Percentiles rank a stretch among this genome's conserved stretches.
These are phyloP conservation scores for Andrena cerasifolii DNA, from an alignment of 1,140 invertebrate genomes.

Conservation along the genomic window DNA sequence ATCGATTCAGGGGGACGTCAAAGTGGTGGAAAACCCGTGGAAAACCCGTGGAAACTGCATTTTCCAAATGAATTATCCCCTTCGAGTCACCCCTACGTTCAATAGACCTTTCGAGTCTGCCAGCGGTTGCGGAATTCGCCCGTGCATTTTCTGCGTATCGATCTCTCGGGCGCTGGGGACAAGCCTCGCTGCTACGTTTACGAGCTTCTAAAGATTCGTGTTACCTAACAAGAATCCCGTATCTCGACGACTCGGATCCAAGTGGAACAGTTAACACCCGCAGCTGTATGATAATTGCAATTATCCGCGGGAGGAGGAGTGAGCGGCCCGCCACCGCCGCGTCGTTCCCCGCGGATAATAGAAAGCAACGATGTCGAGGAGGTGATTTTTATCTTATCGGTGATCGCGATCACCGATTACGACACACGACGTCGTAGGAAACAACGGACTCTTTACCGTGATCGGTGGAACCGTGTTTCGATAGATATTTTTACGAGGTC, in stretches of 20 bases:
- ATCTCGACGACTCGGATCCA: too few relatives aligned
- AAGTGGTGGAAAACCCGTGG: too few relatives aligned
- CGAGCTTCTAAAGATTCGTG: too few relatives aligned
- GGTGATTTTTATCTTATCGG: neutral
- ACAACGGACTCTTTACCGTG: neutral
- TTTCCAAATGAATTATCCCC: constrained; percentile 30
- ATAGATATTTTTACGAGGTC: constrained; percentile 9
- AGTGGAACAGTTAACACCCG: too few relatives aligned
- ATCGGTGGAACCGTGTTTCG: neutral
- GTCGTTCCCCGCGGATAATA: too few relatives aligned
- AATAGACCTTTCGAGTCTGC: constrained; percentile 31
- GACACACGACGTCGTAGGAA: neutral
- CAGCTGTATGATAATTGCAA: too few relatives aligned
- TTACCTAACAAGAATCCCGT: too few relatives aligned
- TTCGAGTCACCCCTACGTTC: neutral
- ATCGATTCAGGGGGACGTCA: constrained; percentile 60
- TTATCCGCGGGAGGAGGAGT: too few relatives aligned
- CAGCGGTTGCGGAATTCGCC: neutral
- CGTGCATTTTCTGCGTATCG: constrained; percentile 3
- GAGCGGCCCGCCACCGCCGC: too few relatives aligned
- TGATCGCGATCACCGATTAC: neutral
- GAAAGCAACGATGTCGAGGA: too few relatives aligned
- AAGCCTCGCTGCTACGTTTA: too few relatives aligned
- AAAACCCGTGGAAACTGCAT: constrained; percentile 19
- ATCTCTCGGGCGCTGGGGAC: too few relatives aligned